Percentiles rank a stretch among this genome's conserved stretches.
Evolutionary conservation across 1,140 invertebrate genomes (phyloP).

Genomic region (Drosophila chauvacae): DNA sequence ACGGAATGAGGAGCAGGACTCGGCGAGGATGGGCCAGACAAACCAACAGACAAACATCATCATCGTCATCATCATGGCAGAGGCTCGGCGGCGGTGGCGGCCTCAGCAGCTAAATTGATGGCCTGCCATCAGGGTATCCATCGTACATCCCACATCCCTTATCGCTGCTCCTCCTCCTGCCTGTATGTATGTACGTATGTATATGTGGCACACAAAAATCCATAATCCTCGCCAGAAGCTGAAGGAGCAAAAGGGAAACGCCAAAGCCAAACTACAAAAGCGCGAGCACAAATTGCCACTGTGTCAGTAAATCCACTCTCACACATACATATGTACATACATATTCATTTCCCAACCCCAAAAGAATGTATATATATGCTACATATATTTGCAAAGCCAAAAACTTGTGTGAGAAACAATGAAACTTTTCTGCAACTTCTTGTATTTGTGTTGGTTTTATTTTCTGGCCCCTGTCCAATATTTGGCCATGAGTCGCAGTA

Average conservation of each 20-base stretch:
- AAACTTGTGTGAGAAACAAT: slow-evolving; percentile 73
- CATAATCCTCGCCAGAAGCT: slow-evolving; percentile 71
- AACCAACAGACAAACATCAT: slow-evolving; percentile 81
- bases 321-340: slow-evolving; percentile 11
- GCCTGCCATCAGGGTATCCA: slow-evolving; percentile 66
- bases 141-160: slow-evolving; percentile 27
- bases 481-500: slow-evolving; percentile 57
- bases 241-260: slow-evolving; percentile 74
- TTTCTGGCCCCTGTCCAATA: slow-evolving; percentile 61
- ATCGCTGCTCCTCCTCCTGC: not conserved
- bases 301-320: slow-evolving; percentile 31
- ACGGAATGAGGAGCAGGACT: not conserved
- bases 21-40: slow-evolving; percentile 56
- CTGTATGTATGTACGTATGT: not conserved
- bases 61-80: slow-evolving; percentile 46
- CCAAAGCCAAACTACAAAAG: slow-evolving; percentile 79
- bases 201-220: slow-evolving; percentile 71
- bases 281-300: slow-evolving; percentile 62
- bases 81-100: slow-evolving; percentile 27
- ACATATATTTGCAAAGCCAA: slow-evolving; percentile 54
- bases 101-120: slow-evolving; percentile 69
- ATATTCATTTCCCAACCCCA: not conserved
- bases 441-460: slow-evolving; percentile 62
- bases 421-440: slow-evolving; percentile 67
- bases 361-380: not conserved